These are phyloP conservation scores for Yponomeuta malinellus DNA, from an alignment of 2,888 invertebrate species.

Conservation along the genomic window DNA sequence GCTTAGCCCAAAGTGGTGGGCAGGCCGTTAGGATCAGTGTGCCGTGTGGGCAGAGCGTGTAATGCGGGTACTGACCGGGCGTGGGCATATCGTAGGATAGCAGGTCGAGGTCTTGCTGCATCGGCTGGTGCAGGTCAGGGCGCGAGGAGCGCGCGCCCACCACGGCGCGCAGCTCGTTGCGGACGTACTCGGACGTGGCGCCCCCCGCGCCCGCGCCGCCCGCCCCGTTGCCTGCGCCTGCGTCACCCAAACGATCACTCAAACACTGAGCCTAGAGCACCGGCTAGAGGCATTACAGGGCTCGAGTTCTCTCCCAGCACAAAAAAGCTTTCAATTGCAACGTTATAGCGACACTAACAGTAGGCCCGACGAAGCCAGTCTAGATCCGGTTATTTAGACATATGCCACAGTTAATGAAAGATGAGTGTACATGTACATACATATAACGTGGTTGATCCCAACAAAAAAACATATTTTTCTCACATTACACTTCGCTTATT, in stretches of 20 bases:
- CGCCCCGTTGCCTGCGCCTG: conserved; percentile 25
- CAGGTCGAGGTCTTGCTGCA: conserved; percentile 81
- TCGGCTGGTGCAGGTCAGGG: conserved; percentile 62
- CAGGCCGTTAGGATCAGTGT: neutral
- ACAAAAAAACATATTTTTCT: neutral
- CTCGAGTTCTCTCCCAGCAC: neutral
- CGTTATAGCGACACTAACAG: neutral
- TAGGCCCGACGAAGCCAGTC: neutral
- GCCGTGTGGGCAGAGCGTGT: neutral
- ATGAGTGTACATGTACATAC: neutral
- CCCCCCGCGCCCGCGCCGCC: conserved; percentile 64
- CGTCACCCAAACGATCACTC: neutral
- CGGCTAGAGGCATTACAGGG: neutral
- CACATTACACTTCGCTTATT: neutral
- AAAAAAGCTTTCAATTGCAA: neutral
- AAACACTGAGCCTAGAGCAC: neutral
- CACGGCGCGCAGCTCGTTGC: conserved; percentile 92
- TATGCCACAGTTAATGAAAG: neutral
- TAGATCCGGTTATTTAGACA: neutral
- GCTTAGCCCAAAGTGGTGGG: too few species aligned
- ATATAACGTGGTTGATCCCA: neutral
- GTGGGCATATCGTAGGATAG: conserved; percentile 82
- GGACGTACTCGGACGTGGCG: conserved; percentile 90
- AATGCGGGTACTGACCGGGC: conserved; percentile 57
- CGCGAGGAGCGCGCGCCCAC: conserved; percentile 87